Conservation (phyloP, 2,797 vertebrate genomes). For the Hydrolagus colliei region DNA sequence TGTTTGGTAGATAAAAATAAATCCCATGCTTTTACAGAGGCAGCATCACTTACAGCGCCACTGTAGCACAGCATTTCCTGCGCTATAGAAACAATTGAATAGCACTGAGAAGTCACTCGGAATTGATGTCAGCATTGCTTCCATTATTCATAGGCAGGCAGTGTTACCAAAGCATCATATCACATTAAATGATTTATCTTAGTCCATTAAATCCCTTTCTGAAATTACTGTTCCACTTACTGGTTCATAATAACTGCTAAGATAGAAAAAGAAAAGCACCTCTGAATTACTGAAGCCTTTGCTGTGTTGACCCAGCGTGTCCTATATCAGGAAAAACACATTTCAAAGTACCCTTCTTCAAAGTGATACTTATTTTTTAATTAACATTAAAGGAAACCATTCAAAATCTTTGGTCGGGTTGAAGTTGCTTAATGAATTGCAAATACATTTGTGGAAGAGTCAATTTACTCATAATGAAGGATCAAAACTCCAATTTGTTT, state of each 20-base stretch:
- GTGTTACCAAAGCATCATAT: slow-evolving; percentile 36
- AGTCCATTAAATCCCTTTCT: slow-evolving; percentile 41
- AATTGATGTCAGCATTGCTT: slow-evolving; percentile 30
- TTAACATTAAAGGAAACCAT: background rate
- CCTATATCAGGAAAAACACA: background rate
- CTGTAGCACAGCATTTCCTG: too few species aligned
- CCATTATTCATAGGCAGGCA: slow-evolving; percentile 29
- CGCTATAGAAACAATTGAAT: slow-evolving; percentile 13
- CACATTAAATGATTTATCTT: slow-evolving; percentile 38
- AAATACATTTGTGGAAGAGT: background rate
- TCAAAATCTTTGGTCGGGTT: background rate
- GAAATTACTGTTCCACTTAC: slow-evolving; percentile 46
- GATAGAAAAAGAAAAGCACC: slow-evolving; percentile 32
- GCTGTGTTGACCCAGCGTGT: background rate
- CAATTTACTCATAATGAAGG: background rate
- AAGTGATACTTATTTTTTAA: background rate
- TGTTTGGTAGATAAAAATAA: too few species aligned
- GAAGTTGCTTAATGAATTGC: background rate
- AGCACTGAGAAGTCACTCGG: slow-evolving; percentile 29
- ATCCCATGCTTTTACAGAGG: too few species aligned
- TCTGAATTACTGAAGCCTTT: background rate
- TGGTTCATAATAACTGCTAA: slow-evolving; percentile 36
- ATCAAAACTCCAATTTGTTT: background rate
- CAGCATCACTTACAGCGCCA: too few species aligned
- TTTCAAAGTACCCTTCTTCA: background rate